Evolutionary conservation across 1,140 invertebrate species (phyloP).

Genomic region (Pogonus chalceus): DNA sequence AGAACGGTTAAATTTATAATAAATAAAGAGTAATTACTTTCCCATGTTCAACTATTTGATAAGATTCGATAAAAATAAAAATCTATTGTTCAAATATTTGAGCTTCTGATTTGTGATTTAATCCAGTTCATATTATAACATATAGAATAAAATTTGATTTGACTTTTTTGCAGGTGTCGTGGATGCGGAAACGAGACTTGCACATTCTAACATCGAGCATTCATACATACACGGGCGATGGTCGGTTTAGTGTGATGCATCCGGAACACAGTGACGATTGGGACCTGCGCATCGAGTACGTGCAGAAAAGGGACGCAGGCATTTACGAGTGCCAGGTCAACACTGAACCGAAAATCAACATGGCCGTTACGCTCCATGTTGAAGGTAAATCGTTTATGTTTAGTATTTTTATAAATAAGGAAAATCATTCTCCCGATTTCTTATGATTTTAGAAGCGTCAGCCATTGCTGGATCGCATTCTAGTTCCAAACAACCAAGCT

Average conservation of each 20-base stretch:
- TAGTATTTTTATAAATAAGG: not conserved
- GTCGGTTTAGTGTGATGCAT: constrained; percentile 73
- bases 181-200: constrained; percentile 82
- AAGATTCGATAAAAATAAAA: not conserved
- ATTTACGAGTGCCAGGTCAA: constrained; percentile 80
- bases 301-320: constrained; percentile 74
- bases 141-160: not conserved
- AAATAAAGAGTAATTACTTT: too few species aligned
- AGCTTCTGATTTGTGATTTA: not conserved
- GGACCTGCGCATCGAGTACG: constrained; percentile 80
- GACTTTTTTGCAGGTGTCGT: constrained; percentile 60
- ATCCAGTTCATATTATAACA: not conserved
- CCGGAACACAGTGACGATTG: constrained; percentile 81
- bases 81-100: not conserved
- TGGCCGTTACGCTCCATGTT: constrained; percentile 63
- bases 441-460: not conserved
- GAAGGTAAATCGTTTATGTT: constrained; percentile 50
- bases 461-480: not conserved
- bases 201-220: constrained; percentile 81
- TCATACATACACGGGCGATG: constrained; percentile 80
- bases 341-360: constrained; percentile 77
- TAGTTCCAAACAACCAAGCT: not conserved
- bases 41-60: not conserved
- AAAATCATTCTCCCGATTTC: not conserved
- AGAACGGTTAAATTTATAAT: too few species aligned